Percentiles rank a stretch among this genome's conserved stretches.
These are phyloP conservation scores for Actinia tenebrosa DNA, from an alignment of 64 coral and sea anemone genomes.

Conservation along the genomic window DNA sequence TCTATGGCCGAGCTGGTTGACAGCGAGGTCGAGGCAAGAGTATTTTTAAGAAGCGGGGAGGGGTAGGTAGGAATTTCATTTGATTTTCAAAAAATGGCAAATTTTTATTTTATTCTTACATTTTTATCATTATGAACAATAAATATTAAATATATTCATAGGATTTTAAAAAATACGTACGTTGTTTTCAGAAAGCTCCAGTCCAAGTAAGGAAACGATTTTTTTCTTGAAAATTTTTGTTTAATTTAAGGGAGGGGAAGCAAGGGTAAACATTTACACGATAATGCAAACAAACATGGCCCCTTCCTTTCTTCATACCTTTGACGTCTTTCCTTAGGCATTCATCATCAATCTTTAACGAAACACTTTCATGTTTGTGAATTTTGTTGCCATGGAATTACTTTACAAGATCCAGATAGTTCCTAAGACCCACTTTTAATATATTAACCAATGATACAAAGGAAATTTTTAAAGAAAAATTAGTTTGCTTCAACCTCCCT, in stretches of 20 bases:
- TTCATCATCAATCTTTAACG: neutral
- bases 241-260: neutral
- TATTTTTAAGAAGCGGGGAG: neutral
- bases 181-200: neutral
- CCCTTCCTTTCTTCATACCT: neutral
- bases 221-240: neutral
- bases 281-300: neutral
- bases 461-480: neutral
- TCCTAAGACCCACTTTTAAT: neutral
- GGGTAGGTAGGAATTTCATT: neutral
- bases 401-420: neutral
- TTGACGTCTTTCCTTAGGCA: neutral
- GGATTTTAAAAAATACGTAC: neutral
- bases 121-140: neutral
- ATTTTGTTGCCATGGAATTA: neutral
- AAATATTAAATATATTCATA: neutral
- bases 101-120: neutral
- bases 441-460: neutral
- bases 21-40: neutral
- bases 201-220: neutral
- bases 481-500: neutral
- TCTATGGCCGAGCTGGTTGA: neutral
- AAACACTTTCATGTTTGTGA: neutral
- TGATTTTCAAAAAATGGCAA: neutral
- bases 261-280: neutral